Conservation (phyloP, 2,888 invertebrate genomes). For the Pediacus dermestoides region DNA sequence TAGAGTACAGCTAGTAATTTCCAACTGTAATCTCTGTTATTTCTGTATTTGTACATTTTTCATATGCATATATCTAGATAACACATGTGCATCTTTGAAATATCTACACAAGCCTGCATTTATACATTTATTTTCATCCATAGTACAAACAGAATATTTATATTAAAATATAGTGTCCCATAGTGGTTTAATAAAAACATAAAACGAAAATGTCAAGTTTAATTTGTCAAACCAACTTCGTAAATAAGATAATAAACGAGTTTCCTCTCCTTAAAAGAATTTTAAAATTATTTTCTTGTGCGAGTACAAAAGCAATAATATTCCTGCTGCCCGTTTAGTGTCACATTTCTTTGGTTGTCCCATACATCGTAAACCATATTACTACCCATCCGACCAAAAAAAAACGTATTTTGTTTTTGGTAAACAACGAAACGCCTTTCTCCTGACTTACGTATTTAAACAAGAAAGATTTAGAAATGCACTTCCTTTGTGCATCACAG, state of each 20-base stretch:
- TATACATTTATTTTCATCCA: no score
- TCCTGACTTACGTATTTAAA: conserved; percentile 20
- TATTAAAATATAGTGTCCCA: no score
- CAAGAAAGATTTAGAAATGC: conserved; percentile 26
- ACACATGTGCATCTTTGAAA: no score
- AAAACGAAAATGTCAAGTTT: no score
- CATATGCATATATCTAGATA: no score
- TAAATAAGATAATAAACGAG: conserved; percentile 17
- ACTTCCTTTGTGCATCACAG: conserved; percentile 31
- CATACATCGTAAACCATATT: no score
- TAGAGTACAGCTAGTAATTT: no score
- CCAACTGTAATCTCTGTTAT: no score
- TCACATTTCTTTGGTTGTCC: conserved; percentile 19
- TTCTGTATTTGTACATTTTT: no score
- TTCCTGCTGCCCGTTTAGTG: conserved; percentile 18
- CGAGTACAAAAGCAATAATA: conserved; percentile 18
- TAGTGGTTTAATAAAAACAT: no score
- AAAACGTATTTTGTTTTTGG: conserved; percentile 19
- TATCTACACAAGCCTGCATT: no score
- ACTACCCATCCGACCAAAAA: neutral
- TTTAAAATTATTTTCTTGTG: conserved; percentile 20
- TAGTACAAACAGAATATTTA: no score
- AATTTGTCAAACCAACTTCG: conserved; percentile 5
- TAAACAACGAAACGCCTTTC: conserved; percentile 21
- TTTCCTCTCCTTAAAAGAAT: conserved; percentile 20